These are phyloP conservation scores for Diceros bicornis DNA, from an alignment of 2,797 vertebrate species.

Conservation along the genomic window DNA sequence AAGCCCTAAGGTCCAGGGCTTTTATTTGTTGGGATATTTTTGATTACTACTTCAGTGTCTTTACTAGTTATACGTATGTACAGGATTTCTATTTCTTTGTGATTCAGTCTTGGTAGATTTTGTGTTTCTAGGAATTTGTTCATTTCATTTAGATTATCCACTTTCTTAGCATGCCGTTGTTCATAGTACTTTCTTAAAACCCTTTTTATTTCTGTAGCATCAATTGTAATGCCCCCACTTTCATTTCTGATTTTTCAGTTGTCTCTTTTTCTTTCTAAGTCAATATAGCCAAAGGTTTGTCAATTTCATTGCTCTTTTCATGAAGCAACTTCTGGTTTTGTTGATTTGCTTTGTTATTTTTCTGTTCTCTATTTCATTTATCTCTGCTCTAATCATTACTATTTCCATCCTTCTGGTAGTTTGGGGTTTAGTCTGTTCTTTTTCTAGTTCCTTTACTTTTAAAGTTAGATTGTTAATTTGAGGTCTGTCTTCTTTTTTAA, in stretches of 20 bases:
- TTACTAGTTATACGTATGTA: background rate
- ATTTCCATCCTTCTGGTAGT: background rate
- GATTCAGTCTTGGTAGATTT: conserved; percentile 25
- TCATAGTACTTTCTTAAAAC: background rate
- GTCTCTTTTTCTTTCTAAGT: background rate
- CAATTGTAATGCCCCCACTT: background rate
- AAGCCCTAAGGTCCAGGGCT: background rate
- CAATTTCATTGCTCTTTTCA: background rate
- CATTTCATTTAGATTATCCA: background rate
- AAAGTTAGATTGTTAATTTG: background rate
- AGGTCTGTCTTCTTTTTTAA: background rate
- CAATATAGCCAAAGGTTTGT: background rate
- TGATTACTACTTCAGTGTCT: background rate
- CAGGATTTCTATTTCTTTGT: background rate
- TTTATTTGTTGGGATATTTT: background rate
- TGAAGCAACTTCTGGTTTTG: background rate
- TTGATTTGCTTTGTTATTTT: background rate
- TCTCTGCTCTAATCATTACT: background rate
- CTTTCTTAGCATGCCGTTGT: background rate
- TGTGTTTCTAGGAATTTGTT: background rate
- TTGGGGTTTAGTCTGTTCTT: background rate
- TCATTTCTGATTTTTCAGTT: conserved; percentile 20
- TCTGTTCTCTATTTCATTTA: background rate
- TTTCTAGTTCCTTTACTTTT: background rate
- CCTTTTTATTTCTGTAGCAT: background rate